phyloP scores from a whole-genome alignment of 53 echinoderm and acorn worm species.

The Paracentrotus lividus region DNA sequence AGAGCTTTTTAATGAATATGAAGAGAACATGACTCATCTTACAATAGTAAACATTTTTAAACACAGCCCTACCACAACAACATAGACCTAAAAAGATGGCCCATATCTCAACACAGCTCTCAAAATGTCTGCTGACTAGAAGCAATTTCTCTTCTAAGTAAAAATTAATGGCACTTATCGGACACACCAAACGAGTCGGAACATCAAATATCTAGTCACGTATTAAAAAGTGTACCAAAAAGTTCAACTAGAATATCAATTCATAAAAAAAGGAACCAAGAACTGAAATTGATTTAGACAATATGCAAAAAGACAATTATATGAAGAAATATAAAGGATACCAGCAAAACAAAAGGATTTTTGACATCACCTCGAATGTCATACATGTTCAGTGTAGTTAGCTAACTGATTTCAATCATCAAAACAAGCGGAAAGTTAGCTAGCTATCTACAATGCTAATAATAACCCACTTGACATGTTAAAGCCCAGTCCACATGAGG shows the following conservation, averaged over 20 bases:
- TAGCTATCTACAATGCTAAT: background rate
- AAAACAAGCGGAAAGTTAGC: background rate
- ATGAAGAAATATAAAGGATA: background rate
- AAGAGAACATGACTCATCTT: background rate
- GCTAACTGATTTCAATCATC: background rate
- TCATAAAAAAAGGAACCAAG: background rate
- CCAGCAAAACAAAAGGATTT: background rate
- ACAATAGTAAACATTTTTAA: background rate
- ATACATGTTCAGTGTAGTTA: too few relatives aligned
- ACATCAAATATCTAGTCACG: constrained; percentile 7
- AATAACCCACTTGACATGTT: background rate
- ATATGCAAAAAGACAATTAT: background rate
- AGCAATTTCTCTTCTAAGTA: background rate
- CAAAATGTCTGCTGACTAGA: background rate
- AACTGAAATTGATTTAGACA: background rate
- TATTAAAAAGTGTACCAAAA: constrained; percentile 28
- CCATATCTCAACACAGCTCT: background rate
- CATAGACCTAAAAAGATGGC: too few relatives aligned
- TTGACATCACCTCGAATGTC: background rate
- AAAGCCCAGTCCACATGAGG: too few relatives aligned
- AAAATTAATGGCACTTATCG: constrained; percentile 40
- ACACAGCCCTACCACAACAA: background rate
- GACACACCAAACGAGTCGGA: background rate
- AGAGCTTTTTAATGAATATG: too few relatives aligned
- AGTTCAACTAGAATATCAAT: constrained; percentile 1